These are phyloP conservation scores for Xylota segnis DNA, from an alignment of 2,888 invertebrate genomes.

Conservation along the genomic window DNA sequence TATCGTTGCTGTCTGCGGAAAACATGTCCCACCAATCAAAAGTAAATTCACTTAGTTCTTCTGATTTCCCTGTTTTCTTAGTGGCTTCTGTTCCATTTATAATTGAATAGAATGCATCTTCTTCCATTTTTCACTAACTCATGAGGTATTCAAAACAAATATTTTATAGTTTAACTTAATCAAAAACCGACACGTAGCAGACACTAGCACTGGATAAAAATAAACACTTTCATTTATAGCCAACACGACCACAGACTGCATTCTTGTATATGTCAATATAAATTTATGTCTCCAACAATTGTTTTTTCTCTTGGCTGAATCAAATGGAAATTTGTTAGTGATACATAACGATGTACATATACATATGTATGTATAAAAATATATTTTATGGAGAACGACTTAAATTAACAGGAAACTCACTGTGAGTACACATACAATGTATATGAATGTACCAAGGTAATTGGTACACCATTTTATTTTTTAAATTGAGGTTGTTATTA, in stretches of 20 bases:
- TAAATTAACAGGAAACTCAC: conserved; percentile 4
- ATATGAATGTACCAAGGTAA: not conserved
- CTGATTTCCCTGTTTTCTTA: conserved; percentile 35
- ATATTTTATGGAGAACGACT: conserved; percentile 5
- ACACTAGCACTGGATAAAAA: not conserved
- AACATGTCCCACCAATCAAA: conserved; percentile 50
- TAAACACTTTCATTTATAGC: conserved; percentile 2
- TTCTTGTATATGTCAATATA: conserved; percentile 6
- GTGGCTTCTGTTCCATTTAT: conserved; percentile 78
- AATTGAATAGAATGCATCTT: conserved; percentile 80
- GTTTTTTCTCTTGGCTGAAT: not conserved
- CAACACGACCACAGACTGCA: conserved; percentile 20
- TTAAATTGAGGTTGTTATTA: conserved; percentile 8
- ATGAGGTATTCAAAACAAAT: conserved; percentile 2
- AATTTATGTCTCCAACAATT: not conserved
- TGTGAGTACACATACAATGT: conserved; percentile 1
- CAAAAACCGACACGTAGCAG: not conserved
- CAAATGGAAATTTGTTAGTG: conserved; percentile 1
- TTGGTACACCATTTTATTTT: not conserved
- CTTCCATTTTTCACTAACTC: conserved; percentile 79
- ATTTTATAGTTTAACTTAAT: conserved; percentile 18
- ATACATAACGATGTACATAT: not conserved
- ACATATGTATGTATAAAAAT: not conserved
- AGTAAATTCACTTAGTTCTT: conserved; percentile 28
- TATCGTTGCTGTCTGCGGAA: conserved; percentile 28